A percentile compares a stretch with the other conserved stretches of the same genome.
phyloP scores from a whole-genome alignment of 2,113 vertebrate genomes.

The Sceloporus undulatus region DNA sequence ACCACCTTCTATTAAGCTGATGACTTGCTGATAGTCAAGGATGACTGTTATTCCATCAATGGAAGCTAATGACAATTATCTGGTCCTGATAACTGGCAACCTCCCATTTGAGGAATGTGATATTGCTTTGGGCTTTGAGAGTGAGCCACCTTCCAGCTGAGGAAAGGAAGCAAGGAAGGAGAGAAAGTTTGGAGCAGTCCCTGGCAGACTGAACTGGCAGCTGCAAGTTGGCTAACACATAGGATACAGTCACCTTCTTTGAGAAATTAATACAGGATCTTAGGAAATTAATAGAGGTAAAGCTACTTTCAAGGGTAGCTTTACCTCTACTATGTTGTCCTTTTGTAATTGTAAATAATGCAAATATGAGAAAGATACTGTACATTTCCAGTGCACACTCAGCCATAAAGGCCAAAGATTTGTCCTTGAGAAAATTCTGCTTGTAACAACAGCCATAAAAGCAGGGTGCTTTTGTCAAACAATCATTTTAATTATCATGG shows the following conservation, averaged over 20 bases:
- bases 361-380: not conserved
- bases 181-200: not conserved
- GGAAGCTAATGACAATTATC: no score
- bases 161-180: no score
- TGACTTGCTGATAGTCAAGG: no score
- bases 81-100: no score
- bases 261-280: not conserved
- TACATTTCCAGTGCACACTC: not conserved
- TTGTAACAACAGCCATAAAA: not conserved
- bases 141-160: no score
- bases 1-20: no score
- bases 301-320: not conserved
- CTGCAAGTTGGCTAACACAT: not conserved
- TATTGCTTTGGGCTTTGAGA: no score
- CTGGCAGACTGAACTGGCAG: not conserved
- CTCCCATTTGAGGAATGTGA: no score
- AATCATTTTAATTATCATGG: no score
- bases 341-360: not conserved
- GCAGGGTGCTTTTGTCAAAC: no score
- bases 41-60: no score
- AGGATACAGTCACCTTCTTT: not conserved
- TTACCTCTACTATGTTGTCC: not conserved
- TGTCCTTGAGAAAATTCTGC: fast-evolving
- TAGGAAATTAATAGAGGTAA: no score
- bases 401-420: not conserved